Conservation (phyloP, 1,140 invertebrate genomes). For the Drosophila sulfurigaster region DNA sequence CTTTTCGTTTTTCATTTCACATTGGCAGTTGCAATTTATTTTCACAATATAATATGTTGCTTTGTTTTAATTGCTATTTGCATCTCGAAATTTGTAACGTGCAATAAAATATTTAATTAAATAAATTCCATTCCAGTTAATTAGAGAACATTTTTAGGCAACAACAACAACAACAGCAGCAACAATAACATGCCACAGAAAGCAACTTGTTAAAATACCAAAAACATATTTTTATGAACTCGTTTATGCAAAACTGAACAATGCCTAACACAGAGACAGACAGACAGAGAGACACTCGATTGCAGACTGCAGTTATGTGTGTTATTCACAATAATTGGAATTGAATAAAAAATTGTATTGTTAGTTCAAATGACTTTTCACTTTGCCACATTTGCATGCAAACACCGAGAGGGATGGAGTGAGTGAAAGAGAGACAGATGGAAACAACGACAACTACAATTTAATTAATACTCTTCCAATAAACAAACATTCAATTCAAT, state of each 20-base stretch:
- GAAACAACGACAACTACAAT: neutral
- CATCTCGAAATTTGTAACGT: slow-evolving; percentile 8
- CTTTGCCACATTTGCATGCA: slow-evolving; percentile 9
- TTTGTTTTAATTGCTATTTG: slow-evolving; percentile 3
- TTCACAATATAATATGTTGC: neutral
- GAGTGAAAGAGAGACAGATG: neutral
- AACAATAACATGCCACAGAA: neutral
- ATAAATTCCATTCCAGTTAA: slow-evolving; percentile 12
- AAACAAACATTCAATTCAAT: slow-evolving; percentile 9
- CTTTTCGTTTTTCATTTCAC: slow-evolving; percentile 20
- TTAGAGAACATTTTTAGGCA: slow-evolving; percentile 1
- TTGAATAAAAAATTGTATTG: slow-evolving; percentile 9
- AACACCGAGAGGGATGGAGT: neutral
- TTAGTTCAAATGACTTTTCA: slow-evolving; percentile 4
- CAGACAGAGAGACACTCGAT: neutral
- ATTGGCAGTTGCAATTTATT: slow-evolving; percentile 18
- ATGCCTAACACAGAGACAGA: neutral
- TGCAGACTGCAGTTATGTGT: neutral
- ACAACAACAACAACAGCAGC: neutral
- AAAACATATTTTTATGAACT: slow-evolving; percentile 5
- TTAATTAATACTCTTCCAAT: slow-evolving; percentile 13
- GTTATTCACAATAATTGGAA: slow-evolving; percentile 4
- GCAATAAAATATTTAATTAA: slow-evolving; percentile 15
- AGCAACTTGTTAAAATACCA: slow-evolving; percentile 7
- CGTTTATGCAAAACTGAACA: neutral